These are phyloP conservation scores for Thymelicus lineola DNA, from an alignment of 2,888 invertebrate species.

Conservation along the genomic window DNA sequence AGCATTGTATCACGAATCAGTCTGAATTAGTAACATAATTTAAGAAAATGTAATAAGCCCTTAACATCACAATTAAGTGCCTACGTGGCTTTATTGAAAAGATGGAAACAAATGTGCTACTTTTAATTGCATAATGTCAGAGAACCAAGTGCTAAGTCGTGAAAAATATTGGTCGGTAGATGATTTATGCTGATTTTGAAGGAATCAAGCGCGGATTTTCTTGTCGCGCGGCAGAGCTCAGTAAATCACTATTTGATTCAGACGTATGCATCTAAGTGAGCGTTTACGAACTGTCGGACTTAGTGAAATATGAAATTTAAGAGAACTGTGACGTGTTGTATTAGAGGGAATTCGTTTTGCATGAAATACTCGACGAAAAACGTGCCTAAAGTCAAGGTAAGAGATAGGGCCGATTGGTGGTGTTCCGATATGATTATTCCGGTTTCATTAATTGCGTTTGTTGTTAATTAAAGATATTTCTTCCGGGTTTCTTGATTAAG, in stretches of 20 bases:
- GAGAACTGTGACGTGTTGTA: conserved; percentile 73
- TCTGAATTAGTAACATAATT: too few species aligned
- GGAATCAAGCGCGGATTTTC: conserved; percentile 61
- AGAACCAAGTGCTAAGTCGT: conserved; percentile 59
- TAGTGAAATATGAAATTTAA: conserved; percentile 74
- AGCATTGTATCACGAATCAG: too few species aligned
- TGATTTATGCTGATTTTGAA: conserved; percentile 70
- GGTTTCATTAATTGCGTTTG: background rate
- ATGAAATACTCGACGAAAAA: conserved; percentile 62
- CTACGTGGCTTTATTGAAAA: conserved; percentile 23
- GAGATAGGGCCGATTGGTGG: conserved; percentile 23
- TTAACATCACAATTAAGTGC: background rate
- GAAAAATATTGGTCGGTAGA: conserved; percentile 71
- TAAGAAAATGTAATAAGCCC: too few species aligned
- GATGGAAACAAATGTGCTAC: conserved; percentile 51
- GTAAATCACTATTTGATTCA: conserved; percentile 58
- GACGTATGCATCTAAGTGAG: conserved; percentile 58
- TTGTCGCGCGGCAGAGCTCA: conserved; percentile 63
- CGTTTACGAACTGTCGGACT: conserved; percentile 45
- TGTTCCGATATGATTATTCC: background rate
- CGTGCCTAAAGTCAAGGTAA: conserved; percentile 48
- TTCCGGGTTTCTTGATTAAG: too few species aligned
- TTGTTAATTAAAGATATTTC: background rate
- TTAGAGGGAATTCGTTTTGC: conserved; percentile 70
- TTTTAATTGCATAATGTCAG: conserved; percentile 66